Base-by-base conservation (phyloP, 2,888 invertebrate genomes). In the Eulithis prunata region DNA sequence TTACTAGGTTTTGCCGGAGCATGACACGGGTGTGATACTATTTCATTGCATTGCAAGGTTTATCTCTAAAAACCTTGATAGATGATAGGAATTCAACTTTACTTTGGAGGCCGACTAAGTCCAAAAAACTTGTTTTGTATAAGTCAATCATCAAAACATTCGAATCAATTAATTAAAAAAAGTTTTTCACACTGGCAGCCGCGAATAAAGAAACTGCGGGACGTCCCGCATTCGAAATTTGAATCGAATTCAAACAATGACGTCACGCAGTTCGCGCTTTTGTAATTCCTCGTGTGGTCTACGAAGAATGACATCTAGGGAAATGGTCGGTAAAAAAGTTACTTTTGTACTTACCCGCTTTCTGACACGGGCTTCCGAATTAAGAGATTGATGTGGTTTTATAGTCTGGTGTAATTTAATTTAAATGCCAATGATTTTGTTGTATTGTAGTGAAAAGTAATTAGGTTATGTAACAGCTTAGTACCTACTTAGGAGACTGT, bases 161-260 rank as follows among this genome's bases (percentile, higher is more conserved):
- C 72, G 76, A 83, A 86, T 85, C 84, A 83, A 88, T 86, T 85
- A 82, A 82, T 76, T 45, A 56, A 78, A 82, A 84, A 86, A 83
- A 81, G 78, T 85, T 88, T 88, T 89, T 88, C 82, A 86, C 85
- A 83, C 84, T 84, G 81, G 85, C 90, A 88, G 82, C 89, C 88
- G 85, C 89, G 84, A 88, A 90, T 89, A 91, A 91, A 84, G 81
- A 81, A 87, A 81, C 92, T 70, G 81, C 92, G 87, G 92, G 89
- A 85, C 85, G 84, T 77, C 85, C 86, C 75, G 75, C 85, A 80
- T 89, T 90, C 86, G 76, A 84, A 89, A 88, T 90, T 91, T 81
- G 83, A 90, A 89, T 87, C 80, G 84, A 82, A 82, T 81, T 81
- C 78, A 76, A 86, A 92, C 92, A 92, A 93, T 85, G 86, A 87